Percentiles rank a stretch among this genome's conserved stretches.
phyloP scores from a whole-genome alignment of 2,888 invertebrate genomes.

The Ophioninae sp. region DNA sequence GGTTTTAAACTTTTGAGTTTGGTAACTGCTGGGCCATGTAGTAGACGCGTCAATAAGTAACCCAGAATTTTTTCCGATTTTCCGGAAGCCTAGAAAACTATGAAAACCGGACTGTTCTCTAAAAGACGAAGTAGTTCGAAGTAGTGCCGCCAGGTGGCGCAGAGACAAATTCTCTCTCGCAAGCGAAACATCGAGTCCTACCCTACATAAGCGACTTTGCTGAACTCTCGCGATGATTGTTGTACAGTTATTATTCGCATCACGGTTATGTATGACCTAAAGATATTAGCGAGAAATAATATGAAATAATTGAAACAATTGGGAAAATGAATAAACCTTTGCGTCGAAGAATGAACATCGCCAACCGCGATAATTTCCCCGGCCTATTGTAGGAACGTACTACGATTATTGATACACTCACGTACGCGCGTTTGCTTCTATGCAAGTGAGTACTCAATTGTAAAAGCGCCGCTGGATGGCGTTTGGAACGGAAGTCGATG shows the following conservation, averaged over 20 bases:
- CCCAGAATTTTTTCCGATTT: no score
- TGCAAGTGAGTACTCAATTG: constrained; percentile 30
- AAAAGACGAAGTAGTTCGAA: neutral
- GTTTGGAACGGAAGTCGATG: constrained; percentile 65
- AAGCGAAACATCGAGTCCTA: neutral
- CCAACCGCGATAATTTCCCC: constrained; percentile 37
- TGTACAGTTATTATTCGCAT: neutral
- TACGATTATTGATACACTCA: neutral
- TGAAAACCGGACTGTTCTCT: no score
- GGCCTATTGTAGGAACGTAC: constrained; percentile 14
- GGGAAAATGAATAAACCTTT: neutral
- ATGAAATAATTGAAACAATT: constrained; percentile 32
- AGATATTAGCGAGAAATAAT: neutral
- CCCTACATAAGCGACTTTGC: constrained; percentile 13
- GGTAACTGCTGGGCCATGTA: no score
- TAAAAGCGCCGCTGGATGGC: constrained; percentile 35
- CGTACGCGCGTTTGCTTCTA: neutral
- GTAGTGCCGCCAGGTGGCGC: neutral
- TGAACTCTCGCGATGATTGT: neutral
- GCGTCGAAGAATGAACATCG: neutral
- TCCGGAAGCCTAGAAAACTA: no score
- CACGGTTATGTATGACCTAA: neutral
- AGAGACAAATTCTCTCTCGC: neutral
- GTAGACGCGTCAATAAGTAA: no score
- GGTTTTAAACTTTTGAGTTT: no score